Conservation (phyloP, 2,888 invertebrate species). For the Thecocarcelia acutangulata region DNA sequence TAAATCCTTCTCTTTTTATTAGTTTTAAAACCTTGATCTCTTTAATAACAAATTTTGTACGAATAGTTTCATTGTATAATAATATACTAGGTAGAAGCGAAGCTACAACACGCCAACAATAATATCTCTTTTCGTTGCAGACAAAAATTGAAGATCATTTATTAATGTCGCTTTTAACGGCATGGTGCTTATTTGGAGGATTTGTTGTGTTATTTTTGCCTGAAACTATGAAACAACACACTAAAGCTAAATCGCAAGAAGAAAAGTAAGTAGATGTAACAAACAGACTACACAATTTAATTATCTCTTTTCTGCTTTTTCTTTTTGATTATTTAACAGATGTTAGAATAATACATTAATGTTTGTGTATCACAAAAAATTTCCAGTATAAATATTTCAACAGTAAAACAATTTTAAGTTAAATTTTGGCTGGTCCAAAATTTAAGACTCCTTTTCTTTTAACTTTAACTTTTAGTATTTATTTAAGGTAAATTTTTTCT, state of each 20-base stretch:
- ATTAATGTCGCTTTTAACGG: slow-evolving; percentile 87
- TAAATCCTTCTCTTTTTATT: no score
- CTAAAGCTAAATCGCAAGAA: slow-evolving; percentile 72
- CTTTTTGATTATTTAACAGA: slow-evolving; percentile 61
- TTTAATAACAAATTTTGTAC: no score
- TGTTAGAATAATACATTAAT: slow-evolving; percentile 60
- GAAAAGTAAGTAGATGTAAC: slow-evolving; percentile 71
- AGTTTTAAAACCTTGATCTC: no score
- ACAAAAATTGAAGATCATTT: slow-evolving; percentile 85
- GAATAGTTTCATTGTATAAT: no score
- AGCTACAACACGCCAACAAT: no score
- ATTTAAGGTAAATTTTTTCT: slow-evolving; percentile 35
- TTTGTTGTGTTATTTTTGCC: slow-evolving; percentile 88
- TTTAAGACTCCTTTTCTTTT: slow-evolving; percentile 64
- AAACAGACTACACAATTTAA: not conserved
- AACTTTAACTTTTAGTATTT: slow-evolving; percentile 6
- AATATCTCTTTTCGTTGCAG: slow-evolving; percentile 82
- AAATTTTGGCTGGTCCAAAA: slow-evolving; percentile 80
- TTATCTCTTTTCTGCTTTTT: not conserved
- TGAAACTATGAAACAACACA: slow-evolving; percentile 84
- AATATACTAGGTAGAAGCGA: no score
- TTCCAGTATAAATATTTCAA: slow-evolving; percentile 60
- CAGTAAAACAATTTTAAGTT: slow-evolving; percentile 47
- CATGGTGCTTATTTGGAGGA: slow-evolving; percentile 87
- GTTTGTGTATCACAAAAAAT: slow-evolving; percentile 47